Percentiles rank a stretch among this genome's conserved stretches.
Conservation (phyloP, 2,888 invertebrate species). For the Steinernema scapterisci region DNA sequence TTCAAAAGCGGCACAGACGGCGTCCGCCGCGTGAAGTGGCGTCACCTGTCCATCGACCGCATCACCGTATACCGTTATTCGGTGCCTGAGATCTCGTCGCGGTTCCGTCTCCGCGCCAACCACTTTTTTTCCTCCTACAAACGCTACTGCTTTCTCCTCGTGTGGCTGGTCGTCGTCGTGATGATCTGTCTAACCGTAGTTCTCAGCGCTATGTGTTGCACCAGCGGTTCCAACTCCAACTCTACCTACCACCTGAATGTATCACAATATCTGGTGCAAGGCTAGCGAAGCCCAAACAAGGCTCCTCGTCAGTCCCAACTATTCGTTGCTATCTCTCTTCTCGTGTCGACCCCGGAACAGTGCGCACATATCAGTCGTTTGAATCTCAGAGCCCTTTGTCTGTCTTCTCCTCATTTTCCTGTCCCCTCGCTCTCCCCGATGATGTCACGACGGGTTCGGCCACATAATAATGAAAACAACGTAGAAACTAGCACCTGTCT, state of each 20-base stretch:
- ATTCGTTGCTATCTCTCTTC: not conserved
- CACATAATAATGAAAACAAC: not conserved
- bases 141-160: slow-evolving; percentile 26
- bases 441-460: not conserved
- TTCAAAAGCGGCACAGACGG: slow-evolving; percentile 42
- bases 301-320: no score
- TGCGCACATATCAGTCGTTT: slow-evolving; percentile 1
- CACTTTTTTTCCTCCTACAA: slow-evolving; percentile 39
- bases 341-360: not conserved
- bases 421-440: not conserved
- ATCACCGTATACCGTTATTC: slow-evolving; percentile 49
- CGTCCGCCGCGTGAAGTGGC: slow-evolving; percentile 48
- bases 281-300: not conserved
- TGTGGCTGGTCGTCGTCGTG: slow-evolving; percentile 24
- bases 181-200: slow-evolving; percentile 23
- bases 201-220: slow-evolving; percentile 26
- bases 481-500: not conserved
- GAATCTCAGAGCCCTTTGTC: no score
- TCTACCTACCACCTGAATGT: slow-evolving; percentile 10
- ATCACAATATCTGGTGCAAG: slow-evolving; percentile 16
- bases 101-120: slow-evolving; percentile 47
- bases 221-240: slow-evolving; percentile 2
- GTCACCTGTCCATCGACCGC: slow-evolving; percentile 44
- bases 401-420: not conserved
- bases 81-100: slow-evolving; percentile 51